Conservation (phyloP, 2,113 vertebrate species). For the Dicentrarchus labrax region DNA sequence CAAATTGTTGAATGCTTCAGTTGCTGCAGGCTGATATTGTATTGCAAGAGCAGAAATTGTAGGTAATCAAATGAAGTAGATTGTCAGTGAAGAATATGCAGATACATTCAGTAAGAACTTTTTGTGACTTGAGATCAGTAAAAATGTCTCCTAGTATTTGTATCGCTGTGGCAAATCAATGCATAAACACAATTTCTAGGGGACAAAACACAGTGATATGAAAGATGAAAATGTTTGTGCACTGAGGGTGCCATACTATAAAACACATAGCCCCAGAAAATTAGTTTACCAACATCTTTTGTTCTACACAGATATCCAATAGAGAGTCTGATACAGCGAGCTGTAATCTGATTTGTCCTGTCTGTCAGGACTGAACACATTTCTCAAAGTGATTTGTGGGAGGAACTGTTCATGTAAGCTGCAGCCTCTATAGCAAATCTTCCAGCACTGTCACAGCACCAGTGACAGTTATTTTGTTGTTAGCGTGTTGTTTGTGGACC, state of each 20-base stretch:
- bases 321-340: conserved; percentile 29
- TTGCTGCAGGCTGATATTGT: background rate
- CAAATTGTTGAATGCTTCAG: background rate
- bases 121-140: conserved; percentile 10
- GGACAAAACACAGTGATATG: background rate
- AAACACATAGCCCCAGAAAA: conserved; percentile 43
- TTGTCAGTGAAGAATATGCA: background rate
- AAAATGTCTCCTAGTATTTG: conserved; percentile 2
- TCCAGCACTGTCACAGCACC: background rate
- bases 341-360: conserved; percentile 55
- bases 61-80: background rate
- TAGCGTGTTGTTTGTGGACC: conserved; percentile 36
- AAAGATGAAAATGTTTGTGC: conserved; percentile 22
- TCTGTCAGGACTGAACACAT: conserved; percentile 57
- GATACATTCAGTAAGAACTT: conserved; percentile 5
- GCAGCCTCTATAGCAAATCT: conserved; percentile 32
- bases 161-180: background rate
- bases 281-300: conserved; percentile 42
- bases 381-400: conserved; percentile 44
- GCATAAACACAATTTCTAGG: background rate
- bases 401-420: conserved; percentile 30
- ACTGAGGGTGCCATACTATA: conserved; percentile 10
- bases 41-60: background rate
- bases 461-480: conserved; percentile 42
- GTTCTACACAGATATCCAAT: conserved; percentile 46